Conservation (phyloP, 2,113 vertebrate species). For the Sminthopsis crassicaudata region DNA sequence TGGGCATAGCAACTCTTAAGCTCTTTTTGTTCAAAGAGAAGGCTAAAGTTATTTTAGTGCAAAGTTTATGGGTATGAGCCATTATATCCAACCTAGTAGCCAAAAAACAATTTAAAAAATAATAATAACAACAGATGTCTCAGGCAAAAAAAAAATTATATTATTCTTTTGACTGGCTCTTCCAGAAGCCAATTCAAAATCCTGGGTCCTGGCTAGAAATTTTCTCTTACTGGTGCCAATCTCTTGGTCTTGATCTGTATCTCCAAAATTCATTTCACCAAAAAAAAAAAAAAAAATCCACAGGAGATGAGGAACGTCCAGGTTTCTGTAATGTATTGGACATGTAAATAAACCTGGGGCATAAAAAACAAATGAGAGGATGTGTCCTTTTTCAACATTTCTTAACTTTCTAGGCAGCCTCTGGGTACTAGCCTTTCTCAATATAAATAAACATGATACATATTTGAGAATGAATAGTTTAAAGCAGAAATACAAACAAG, state of each 20-base stretch:
- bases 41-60: neutral
- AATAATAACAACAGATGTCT: neutral
- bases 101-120: neutral
- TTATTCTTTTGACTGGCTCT: neutral
- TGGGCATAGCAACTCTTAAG: too few relatives aligned
- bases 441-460: neutral
- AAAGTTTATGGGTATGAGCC: neutral
- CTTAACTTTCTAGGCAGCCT: neutral
- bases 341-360: neutral
- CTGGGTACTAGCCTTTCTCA: neutral
- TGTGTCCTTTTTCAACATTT: neutral
- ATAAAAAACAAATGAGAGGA: neutral
- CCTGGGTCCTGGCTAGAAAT: neutral
- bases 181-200: neutral
- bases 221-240: neutral
- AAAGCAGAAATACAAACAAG: neutral
- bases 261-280: neutral
- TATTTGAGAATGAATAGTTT: neutral
- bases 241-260: neutral
- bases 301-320: neutral
- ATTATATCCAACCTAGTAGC: neutral
- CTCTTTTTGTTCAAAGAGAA: neutral
- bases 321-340: neutral
- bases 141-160: neutral
- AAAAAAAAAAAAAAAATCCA: neutral